Evolutionary conservation across 2,888 invertebrate genomes (phyloP).

Genomic region (Drosophila gaucha): DNA sequence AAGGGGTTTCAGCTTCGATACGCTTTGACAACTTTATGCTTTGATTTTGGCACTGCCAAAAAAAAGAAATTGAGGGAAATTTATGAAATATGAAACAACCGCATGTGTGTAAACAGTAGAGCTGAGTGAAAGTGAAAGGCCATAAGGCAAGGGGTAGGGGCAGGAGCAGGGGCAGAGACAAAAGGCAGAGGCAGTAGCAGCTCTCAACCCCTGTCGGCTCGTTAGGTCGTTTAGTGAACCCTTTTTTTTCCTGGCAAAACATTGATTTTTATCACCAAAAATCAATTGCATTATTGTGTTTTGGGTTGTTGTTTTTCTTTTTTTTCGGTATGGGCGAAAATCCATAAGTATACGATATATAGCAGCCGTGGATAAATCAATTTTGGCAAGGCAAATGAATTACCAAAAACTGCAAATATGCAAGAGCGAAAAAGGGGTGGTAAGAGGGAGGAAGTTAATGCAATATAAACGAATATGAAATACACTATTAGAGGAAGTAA

Average conservation of each 20-base stretch:
- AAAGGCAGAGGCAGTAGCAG: neutral
- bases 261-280: constrained; percentile 79
- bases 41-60: constrained; percentile 59
- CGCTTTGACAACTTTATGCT: constrained; percentile 78
- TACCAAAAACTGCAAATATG: constrained; percentile 40
- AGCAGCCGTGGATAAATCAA: constrained; percentile 71
- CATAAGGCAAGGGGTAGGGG: constrained; percentile 5
- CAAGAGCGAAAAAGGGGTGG: neutral
- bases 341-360: constrained; percentile 35
- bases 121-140: constrained; percentile 37
- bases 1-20: constrained; percentile 63
- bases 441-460: neutral
- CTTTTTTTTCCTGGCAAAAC: constrained; percentile 61
- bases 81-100: constrained; percentile 79
- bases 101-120: constrained; percentile 77
- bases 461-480: constrained; percentile 2
- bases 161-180: neutral
- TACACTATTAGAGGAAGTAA: neutral
- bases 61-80: constrained; percentile 31
- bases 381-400: constrained; percentile 55
- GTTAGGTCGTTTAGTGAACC: constrained; percentile 52
- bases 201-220: constrained; percentile 18
- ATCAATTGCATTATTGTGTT: constrained; percentile 80
- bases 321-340: constrained; percentile 11
- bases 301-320: constrained; percentile 11